Percentiles rank a stretch among this genome's conserved stretches.
Conservation (phyloP, 2,113 vertebrate species). For the Cacatua alba region DNA sequence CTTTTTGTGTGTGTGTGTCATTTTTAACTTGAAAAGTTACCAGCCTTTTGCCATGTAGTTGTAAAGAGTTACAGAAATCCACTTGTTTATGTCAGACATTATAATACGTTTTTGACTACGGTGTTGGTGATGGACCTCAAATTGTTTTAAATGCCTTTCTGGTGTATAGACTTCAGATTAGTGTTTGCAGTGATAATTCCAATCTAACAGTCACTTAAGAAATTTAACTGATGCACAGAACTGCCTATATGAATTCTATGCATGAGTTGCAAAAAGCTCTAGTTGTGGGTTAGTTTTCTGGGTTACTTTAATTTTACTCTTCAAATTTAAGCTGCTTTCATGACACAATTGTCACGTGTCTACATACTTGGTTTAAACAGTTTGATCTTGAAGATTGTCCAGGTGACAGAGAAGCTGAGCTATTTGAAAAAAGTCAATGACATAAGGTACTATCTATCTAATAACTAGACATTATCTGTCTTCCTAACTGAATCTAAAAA, state of each 20-base stretch:
- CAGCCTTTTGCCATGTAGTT: not conserved
- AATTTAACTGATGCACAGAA: not conserved
- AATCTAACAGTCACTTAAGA: not conserved
- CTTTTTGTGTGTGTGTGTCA: not conserved
- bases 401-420: not conserved
- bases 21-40: not conserved
- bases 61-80: not conserved
- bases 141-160: not conserved
- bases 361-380: not conserved
- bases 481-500: not conserved
- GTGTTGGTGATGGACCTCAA: not conserved
- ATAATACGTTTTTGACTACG: not conserved
- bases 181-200: not conserved
- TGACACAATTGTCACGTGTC: not conserved
- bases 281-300: not conserved
- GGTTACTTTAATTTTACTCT: not conserved
- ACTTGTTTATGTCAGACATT: not conserved
- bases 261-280: not conserved
- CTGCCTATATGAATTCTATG: not conserved
- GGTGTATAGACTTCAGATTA: not conserved
- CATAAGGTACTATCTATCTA: not conserved
- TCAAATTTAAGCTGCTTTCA: not conserved
- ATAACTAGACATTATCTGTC: not conserved
- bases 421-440: not conserved
- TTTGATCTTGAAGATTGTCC: not conserved